phyloP scores from a whole-genome alignment of 2,888 invertebrate genomes.

The Pediacus dermestoides region DNA sequence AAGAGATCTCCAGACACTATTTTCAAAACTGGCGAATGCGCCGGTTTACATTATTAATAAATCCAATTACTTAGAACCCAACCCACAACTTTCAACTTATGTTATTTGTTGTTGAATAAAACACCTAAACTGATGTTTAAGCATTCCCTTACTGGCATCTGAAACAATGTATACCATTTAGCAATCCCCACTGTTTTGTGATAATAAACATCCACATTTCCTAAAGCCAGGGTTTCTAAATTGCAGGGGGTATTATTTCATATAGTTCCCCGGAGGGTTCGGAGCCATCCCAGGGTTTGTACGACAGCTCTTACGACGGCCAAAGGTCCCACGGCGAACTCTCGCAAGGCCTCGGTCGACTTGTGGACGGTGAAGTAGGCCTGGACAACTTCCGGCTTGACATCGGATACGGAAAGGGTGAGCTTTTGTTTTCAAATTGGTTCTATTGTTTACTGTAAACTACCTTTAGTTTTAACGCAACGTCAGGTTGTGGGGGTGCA shows the following conservation, averaged over 20 bases:
- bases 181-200: no score
- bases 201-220: neutral
- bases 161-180: no score
- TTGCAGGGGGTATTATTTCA: constrained; percentile 56
- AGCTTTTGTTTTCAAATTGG: constrained; percentile 21
- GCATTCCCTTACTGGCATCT: no score
- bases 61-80: no score
- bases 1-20: no score
- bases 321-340: constrained; percentile 47
- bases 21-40: no score
- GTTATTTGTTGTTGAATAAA: no score
- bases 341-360: constrained; percentile 64
- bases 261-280: constrained; percentile 57
- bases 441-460: constrained; percentile 2
- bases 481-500: no score
- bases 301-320: constrained; percentile 69
- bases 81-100: no score
- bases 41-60: no score
- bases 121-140: no score
- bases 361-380: constrained; percentile 64
- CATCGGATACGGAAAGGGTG: constrained; percentile 59
- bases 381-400: constrained; percentile 60
- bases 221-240: constrained; percentile 20
- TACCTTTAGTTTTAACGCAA: no score
- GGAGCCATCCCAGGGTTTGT: constrained; percentile 50